Conservation (phyloP, 2,888 invertebrate species). For the Crocallis elinguaria region DNA sequence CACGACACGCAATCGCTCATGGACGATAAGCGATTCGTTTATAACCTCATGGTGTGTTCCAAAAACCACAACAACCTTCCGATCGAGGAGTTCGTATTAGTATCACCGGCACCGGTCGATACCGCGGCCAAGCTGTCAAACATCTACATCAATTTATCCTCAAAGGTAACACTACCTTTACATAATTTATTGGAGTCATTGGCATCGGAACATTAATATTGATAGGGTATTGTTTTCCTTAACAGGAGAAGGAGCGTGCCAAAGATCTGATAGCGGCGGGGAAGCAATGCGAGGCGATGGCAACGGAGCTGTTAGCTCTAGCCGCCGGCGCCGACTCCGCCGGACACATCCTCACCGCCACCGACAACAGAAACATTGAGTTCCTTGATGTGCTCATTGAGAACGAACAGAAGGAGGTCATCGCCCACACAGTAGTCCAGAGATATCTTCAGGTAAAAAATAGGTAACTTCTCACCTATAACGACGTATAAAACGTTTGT, state of each 20-base stretch:
- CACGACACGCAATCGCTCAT: slow-evolving; percentile 98
- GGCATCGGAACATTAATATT: slow-evolving; percentile 40
- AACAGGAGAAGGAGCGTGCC: slow-evolving; percentile 97
- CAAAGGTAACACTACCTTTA: slow-evolving; percentile 86
- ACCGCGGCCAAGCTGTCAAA: slow-evolving; percentile 99
- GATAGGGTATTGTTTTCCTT: slow-evolving; percentile 40
- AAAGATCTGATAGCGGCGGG: slow-evolving; percentile 98
- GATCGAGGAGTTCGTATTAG: slow-evolving; percentile 98
- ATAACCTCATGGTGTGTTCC: slow-evolving; percentile 99
- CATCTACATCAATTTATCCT: slow-evolving; percentile 94
- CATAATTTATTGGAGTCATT: slow-evolving; percentile 15
- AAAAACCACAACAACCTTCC: slow-evolving; percentile 98
- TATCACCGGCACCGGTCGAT: slow-evolving; percentile 99
- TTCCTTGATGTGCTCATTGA: slow-evolving; percentile 98
- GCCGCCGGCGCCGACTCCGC: slow-evolving; percentile 98
- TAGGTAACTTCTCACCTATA: slow-evolving; percentile 77
- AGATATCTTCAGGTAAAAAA: slow-evolving; percentile 95
- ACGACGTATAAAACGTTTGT: slow-evolving; percentile 24
- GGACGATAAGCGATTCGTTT: slow-evolving; percentile 99
- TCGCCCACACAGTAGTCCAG: slow-evolving; percentile 98
- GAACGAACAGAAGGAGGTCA: slow-evolving; percentile 99
- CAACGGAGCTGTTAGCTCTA: slow-evolving; percentile 96
- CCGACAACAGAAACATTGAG: slow-evolving; percentile 96
- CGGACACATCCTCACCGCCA: slow-evolving; percentile 96
- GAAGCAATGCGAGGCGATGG: slow-evolving; percentile 98